Evolutionary conservation across 1,140 invertebrate species (phyloP), one percentile per base, ranked within the genome.

Genomic region (Rhopalosiphum maidis): DNA sequence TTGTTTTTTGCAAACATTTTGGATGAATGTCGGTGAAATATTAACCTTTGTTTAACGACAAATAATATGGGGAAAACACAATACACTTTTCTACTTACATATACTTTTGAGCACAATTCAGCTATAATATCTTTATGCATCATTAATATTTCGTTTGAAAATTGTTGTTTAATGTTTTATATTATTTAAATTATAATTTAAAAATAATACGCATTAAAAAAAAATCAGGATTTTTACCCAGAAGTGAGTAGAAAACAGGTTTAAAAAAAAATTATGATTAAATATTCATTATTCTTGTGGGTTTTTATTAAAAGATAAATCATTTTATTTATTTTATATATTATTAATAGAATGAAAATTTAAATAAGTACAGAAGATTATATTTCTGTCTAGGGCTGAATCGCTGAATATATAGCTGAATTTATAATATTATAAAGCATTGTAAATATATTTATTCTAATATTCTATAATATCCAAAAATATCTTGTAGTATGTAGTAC

Each of bases 251-350:
- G 15, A 77, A 77, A 77, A 77, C 60, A 18, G 60, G 60, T 77
- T 77, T 77, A n/a, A n/a, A 77, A n/a, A 68, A 68, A n/a, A 68
- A 77, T n/a, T n/a, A n/a, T n/a, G 30, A 77, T 77, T 77, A 68
- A 68, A 68, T 68, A 77, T 15, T 77, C 60, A 77, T 77, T 77
- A n/a, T 77, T 77, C 1, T 77, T 18, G 60, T 6, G 30, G 15
- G 30, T 18, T 77, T 77, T 77, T 60, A 46, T 46, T 8, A 60
- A 60, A 30, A 60, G 11, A n/a, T 68, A 68, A 0, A 68, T n/a
- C 0, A n/a, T 68, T 68, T 77, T 0, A 77, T 35, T n/a, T 77
- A 77, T 77, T n/a, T 18, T n/a, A 77, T 18, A 77, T n/a, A 77
- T 77, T n/a, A 77, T 77, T 77, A 6, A n/a, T 1, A 1, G 60